Evolutionary conservation across 2,888 invertebrate genomes (phyloP), one percentile per base, ranked within the genome.

Genomic region (Cosmia pyralina): DNA sequence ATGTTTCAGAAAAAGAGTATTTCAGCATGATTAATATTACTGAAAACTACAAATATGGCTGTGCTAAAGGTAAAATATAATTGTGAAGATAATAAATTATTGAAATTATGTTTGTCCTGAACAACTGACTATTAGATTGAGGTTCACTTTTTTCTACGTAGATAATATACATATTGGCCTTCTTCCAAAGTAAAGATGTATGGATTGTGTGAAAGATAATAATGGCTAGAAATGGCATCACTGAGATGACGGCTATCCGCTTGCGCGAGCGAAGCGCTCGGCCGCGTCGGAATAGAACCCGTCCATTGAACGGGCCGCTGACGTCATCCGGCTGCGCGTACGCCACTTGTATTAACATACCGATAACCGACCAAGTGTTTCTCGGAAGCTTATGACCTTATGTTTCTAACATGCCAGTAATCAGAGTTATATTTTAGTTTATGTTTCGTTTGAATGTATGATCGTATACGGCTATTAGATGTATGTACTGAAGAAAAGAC

Each of bases 21-120:
- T 71, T 71, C 28, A n/a, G 6, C 52, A n/a, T 52, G 44, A 69
- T 69, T 71, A 34, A 69, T 71, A 17, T 13, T 8, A 34, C 22
- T 22, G 28, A 28, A 48, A 41, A n/a, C n/a, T 28, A 5, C n/a
- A 58, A 73, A 38, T 38, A 48, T 28, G 17, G 11, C 22, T 11
- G n/a, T 1, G n/a, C 13, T 53, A 28, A 5, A 8, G 15, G 13
- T n/a, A 17, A 44, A 34, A 55, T 71, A 15, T 38, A 55, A 72
- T 55, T 46, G 22, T 46, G 44, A n/a, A 22, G 13, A 13, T n/a
- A 66, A 44, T 62, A 28, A 52, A 71, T 17, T 28, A 34, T 19
- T 10, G 11, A 41, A 4, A 38, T 50, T 28, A 41, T 70, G n/a
- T 50, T 41, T 41, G 3, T 41, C 4, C 13, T 1, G 38, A 10